Conservation (phyloP, 2,888 invertebrate genomes). For the Troides helena region DNA sequence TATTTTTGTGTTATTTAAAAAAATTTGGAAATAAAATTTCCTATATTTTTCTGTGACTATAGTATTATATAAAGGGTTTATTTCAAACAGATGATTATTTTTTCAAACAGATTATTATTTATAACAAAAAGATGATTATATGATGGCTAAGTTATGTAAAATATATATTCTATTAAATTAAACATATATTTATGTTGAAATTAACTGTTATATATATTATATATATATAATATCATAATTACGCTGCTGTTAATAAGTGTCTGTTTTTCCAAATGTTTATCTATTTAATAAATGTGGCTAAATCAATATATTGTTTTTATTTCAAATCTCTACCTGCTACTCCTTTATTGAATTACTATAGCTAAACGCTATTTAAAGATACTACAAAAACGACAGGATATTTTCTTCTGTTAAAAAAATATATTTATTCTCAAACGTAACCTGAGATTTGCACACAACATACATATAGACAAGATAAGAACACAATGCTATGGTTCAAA, state of each 20-base stretch:
- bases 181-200: conserved; percentile 1
- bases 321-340: background rate
- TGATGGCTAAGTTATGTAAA: background rate
- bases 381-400: too few species aligned
- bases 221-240: background rate
- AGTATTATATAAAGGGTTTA: too few species aligned
- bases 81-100: too few species aligned
- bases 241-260: conserved; percentile 9
- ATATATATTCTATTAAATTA: background rate
- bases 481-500: too few species aligned
- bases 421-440: too few species aligned
- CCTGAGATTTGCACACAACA: too few species aligned
- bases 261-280: conserved; percentile 20
- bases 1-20: background rate
- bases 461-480: too few species aligned
- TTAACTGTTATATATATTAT: background rate
- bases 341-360: background rate
- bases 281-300: conserved; percentile 15
- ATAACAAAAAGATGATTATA: background rate
- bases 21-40: background rate
- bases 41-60: background rate
- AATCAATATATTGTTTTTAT: background rate
- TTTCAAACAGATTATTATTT: too few species aligned
- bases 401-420: too few species aligned
- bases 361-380: background rate